phyloP scores from a whole-genome alignment of 92 coral and sea anemone genomes.

The Epizoanthus illoricatus region DNA sequence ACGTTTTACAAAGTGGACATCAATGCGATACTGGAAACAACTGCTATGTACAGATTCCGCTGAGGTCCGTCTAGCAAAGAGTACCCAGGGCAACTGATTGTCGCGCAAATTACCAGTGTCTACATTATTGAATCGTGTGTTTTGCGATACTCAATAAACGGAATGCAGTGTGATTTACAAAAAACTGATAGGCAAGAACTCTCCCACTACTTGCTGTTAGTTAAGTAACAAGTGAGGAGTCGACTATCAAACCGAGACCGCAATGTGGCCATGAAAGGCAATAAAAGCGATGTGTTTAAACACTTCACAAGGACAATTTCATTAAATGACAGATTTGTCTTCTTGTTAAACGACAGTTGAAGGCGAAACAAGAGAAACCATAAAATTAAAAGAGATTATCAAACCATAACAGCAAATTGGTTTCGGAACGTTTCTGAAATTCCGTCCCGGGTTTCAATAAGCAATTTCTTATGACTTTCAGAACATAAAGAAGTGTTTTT shows the following conservation, averaged over 20 bases:
- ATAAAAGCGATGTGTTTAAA: slow-evolving; percentile 39
- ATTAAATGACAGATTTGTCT: slow-evolving; percentile 27
- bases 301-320: slow-evolving; percentile 26
- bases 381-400: not conserved
- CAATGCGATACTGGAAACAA: not conserved
- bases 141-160: not conserved
- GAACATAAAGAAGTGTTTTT: no score
- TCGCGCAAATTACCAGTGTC: not conserved
- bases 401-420: not conserved
- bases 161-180: not conserved
- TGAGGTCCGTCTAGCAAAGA: not conserved
- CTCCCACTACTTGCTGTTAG: not conserved
- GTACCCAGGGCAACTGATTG: not conserved
- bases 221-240: not conserved
- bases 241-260: slow-evolving; percentile 13
- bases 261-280: slow-evolving; percentile 16
- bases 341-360: slow-evolving; percentile 3
- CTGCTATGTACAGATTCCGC: not conserved
- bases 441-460: no score
- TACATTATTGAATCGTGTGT: not conserved
- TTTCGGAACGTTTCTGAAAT: no score
- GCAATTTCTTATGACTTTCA: no score
- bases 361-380: not conserved
- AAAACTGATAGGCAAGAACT: not conserved
- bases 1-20: not conserved